Conservation (phyloP, 2,888 invertebrate genomes). For the Nephrotoma appendiculata region DNA sequence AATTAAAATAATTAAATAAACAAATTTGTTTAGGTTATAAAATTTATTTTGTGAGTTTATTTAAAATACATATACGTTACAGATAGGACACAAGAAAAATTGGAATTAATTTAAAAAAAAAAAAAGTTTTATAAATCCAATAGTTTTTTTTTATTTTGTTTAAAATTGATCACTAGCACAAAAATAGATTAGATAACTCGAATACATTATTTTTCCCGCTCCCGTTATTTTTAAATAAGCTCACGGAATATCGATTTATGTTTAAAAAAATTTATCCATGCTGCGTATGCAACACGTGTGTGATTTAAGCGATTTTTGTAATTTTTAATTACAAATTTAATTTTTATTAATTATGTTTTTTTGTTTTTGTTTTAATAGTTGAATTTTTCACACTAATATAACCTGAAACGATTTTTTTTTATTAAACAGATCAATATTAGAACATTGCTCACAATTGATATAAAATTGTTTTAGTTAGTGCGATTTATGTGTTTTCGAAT, state of each 20-base stretch:
- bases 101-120: background rate
- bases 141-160: background rate
- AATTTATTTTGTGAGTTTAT: background rate
- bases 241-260: background rate
- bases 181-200: background rate
- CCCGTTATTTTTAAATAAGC: background rate
- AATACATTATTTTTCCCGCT: background rate
- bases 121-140: too few species aligned
- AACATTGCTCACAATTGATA: background rate
- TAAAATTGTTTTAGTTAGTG: background rate
- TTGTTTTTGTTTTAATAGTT: background rate
- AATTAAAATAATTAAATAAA: background rate
- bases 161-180: background rate
- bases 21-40: background rate
- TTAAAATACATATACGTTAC: background rate
- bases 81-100: background rate
- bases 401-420: background rate
- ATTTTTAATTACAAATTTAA: background rate
- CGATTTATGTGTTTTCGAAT: background rate
- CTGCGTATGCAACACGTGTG: background rate
- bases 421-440: background rate
- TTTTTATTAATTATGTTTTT: background rate
- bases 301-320: background rate
- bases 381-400: background rate
- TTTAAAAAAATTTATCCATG: background rate